Percentiles rank a stretch among this genome's conserved stretches.
Evolutionary conservation across 2,888 invertebrate species (phyloP).

Genomic region (Mimas tiliae): DNA sequence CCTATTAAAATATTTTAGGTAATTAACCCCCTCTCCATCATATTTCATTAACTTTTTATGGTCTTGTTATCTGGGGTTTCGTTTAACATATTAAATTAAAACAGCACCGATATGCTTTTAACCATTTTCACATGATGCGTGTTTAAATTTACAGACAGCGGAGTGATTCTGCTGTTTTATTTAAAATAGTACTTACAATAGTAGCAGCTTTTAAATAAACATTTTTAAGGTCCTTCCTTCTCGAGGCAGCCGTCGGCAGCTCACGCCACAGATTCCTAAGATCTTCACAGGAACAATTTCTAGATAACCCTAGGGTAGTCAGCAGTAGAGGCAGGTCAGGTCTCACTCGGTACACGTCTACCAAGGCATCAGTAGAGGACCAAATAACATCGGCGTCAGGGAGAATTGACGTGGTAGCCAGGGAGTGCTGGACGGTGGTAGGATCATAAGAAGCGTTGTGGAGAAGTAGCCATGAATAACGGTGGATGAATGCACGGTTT

Average conservation of each 20-base stretch:
- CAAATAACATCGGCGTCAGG: conserved; percentile 70
- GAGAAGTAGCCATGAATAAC: conserved; percentile 67
- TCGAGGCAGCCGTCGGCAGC: conserved; percentile 51
- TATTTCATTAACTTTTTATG: no score
- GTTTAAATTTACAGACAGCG: no score
- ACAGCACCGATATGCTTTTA: no score
- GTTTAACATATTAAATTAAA: no score
- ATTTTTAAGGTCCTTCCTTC: conserved; percentile 61
- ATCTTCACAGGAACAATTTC: conserved; percentile 35
- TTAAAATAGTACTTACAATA: conserved; percentile 50
- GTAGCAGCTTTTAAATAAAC: conserved; percentile 56
- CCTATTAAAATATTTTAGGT: no score
- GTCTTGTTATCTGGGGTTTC: no score
- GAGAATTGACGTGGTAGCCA: conserved; percentile 50
- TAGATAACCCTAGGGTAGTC: conserved; percentile 43
- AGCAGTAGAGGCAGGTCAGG: conserved; percentile 44
- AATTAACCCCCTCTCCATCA: no score
- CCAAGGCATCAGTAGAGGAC: conserved; percentile 47
- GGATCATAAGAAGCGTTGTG: conserved; percentile 46
- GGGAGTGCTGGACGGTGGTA: conserved; percentile 39
- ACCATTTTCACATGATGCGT: no score
- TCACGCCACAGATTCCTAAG: conserved; percentile 49
- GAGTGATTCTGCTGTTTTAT: no score
- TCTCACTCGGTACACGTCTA: conserved; percentile 64
- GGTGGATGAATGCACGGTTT: conserved; percentile 61